Percentiles rank a stretch among this genome's conserved stretches.
Evolutionary conservation across 2,888 invertebrate species (phyloP).

Genomic region (Acutogordius australiensis): DNA sequence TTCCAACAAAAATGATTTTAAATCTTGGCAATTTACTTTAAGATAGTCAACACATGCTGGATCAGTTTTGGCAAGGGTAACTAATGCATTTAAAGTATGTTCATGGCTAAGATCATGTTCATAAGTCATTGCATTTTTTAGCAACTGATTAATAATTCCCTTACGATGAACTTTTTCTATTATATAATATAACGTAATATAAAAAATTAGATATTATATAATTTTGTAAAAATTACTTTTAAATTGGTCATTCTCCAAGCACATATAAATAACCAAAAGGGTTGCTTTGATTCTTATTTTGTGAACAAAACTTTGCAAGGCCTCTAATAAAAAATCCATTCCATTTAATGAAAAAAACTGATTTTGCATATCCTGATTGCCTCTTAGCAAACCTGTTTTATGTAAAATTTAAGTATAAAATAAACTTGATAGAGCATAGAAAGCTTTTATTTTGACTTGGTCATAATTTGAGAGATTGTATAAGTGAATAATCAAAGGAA

Average conservation of each 20-base stretch:
- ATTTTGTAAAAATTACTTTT: not conserved
- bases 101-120: slow-evolving; percentile 10
- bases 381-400: not conserved
- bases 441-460: not conserved
- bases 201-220: too few species aligned
- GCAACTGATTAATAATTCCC: not conserved
- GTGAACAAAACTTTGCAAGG: not conserved
- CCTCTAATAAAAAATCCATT: not conserved
- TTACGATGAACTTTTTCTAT: not conserved
- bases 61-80: not conserved
- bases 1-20: not conserved
- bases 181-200: not conserved
- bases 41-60: not conserved
- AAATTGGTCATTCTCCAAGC: not conserved
- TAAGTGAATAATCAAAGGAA: not conserved
- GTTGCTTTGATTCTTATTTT: slow-evolving; percentile 1
- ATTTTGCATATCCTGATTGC: not conserved
- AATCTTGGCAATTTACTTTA: not conserved
- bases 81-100: slow-evolving; percentile 3
- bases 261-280: not conserved
- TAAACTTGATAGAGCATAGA: not conserved
- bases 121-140: not conserved
- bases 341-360: not conserved
- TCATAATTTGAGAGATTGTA: not conserved
- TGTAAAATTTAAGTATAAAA: not conserved